Base-by-base conservation (phyloP, 2,113 vertebrate species). In the Erythrocercus mccallii region DNA sequence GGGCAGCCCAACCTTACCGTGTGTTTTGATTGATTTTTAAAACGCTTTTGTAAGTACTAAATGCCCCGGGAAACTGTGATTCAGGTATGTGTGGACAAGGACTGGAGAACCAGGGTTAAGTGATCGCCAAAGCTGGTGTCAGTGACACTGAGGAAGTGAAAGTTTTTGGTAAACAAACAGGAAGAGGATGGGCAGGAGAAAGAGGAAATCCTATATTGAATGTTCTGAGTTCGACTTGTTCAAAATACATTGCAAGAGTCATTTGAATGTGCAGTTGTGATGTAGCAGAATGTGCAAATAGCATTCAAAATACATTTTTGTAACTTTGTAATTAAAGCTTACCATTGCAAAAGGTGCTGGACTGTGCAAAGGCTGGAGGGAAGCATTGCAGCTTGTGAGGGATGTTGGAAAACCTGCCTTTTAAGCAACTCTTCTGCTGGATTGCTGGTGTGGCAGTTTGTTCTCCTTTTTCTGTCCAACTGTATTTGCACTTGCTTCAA, bases 111-210 rank as follows among this genome's bases (percentile, higher is more conserved):
- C 23, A 37, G 19, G 9, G 17, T 65, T 85, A 81, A 92, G 45
- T 4, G 24, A n/a, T 50, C 0, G 0, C 40, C 60, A 69, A 81
- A 40, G 58, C 76, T 92, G 53, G 44, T 92, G 56, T 71, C 24
- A 51, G 60, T 31, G 13, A 53, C 72, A 21, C 56, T 88, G 88
- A 91, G 96, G 97, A 97, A 95, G 61, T 94, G 94, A 96, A 94
- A 97, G 58, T 72, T 83, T 95, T 88, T 40, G 47, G 78, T 92
- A 81, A 95, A 92, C 62, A 64, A 45, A 25, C 90, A 91, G 95
- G 87, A 95, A 95, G 87, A 69, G 81, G 74, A 92, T 94, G 93
- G 90, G 89, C 81, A 81, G 88, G 87, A 86, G 92, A 96, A 92
- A 97, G 93, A 93, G 92, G 92, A 96, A 94, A 94, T 95, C 88